A percentile compares a stretch with the other conserved stretches of the same genome.
Conservation (phyloP, 2,888 invertebrate genomes). For the Zygogramma bicolorata region DNA sequence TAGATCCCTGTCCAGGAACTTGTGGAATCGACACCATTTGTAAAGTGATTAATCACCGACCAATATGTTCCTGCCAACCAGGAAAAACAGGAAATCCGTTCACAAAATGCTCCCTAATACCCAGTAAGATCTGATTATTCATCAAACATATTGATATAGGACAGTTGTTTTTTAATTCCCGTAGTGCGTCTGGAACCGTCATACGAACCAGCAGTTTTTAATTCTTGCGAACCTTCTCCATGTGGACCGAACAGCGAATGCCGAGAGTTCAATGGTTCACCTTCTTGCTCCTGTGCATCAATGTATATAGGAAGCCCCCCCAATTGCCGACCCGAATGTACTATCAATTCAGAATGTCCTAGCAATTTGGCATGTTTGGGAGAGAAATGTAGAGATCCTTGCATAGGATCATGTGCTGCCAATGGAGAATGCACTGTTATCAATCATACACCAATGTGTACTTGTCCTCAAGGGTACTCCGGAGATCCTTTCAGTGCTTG, state of each 20-base stretch:
- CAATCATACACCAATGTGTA: slow-evolving; percentile 83
- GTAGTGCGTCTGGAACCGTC: slow-evolving; percentile 34
- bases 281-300: slow-evolving; percentile 75
- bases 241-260: slow-evolving; percentile 81
- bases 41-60: slow-evolving; percentile 78
- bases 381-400: slow-evolving; percentile 83
- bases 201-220: not conserved
- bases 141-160: not conserved
- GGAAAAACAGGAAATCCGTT: slow-evolving; percentile 81
- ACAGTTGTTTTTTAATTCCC: slow-evolving; percentile 19
- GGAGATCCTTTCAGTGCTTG: slow-evolving; percentile 72
- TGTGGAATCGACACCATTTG: slow-evolving; percentile 83
- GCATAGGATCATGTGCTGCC: slow-evolving; percentile 80
- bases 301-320: slow-evolving; percentile 77
- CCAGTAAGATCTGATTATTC: slow-evolving; percentile 60
- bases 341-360: slow-evolving; percentile 79
- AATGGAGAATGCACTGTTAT: slow-evolving; percentile 80
- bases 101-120: slow-evolving; percentile 74
- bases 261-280: slow-evolving; percentile 71
- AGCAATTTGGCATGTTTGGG: slow-evolving; percentile 81
- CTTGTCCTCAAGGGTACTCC: slow-evolving; percentile 79
- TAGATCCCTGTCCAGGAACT: slow-evolving; percentile 81
- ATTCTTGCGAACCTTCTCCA: slow-evolving; percentile 82
- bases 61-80: slow-evolving; percentile 75
- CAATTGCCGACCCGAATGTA: slow-evolving; percentile 81